phyloP scores from a whole-genome alignment of 2,888 invertebrate genomes.

The Tuta absoluta region DNA sequence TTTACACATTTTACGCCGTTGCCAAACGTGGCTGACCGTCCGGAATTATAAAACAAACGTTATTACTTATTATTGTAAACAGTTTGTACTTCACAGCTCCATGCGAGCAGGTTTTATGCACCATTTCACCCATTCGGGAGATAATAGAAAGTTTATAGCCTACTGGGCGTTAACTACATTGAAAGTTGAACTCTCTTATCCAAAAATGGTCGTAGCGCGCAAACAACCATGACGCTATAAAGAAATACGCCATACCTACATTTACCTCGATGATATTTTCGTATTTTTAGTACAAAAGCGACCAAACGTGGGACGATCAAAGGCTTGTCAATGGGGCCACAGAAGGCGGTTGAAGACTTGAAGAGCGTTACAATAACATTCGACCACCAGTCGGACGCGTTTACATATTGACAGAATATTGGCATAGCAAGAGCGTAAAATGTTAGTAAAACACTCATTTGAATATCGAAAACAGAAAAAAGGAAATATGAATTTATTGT shows the following conservation, averaged over 20 bases:
- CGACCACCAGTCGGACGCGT: background rate
- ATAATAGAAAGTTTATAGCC: constrained; percentile 67
- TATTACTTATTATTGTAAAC: constrained; percentile 48
- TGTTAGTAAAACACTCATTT: constrained; percentile 29
- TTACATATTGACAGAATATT: constrained; percentile 14
- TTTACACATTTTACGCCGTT: constrained; percentile 44
- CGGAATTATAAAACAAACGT: constrained; percentile 39
- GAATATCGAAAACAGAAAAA: constrained; percentile 27
- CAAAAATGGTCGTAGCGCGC: constrained; percentile 41
- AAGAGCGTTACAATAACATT: constrained; percentile 34
- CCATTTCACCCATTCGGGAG: constrained; percentile 53
- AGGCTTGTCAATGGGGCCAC: constrained; percentile 45
- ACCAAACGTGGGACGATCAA: constrained; percentile 43
- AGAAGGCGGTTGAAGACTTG: constrained; percentile 45
- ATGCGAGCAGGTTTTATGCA: constrained; percentile 52
- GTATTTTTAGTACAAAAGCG: constrained; percentile 38
- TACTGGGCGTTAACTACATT: constrained; percentile 57
- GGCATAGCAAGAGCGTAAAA: background rate
- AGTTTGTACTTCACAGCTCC: constrained; percentile 45
- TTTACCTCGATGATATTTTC: background rate
- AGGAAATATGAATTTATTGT: background rate
- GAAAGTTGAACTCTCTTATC: constrained; percentile 41
- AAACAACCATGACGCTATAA: constrained; percentile 30
- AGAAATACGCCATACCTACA: background rate
- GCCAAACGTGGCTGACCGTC: constrained; percentile 42